A percentile compares a stretch with the other conserved stretches of the same genome.
phyloP scores from a whole-genome alignment of 2,797 vertebrate genomes.

The Heteromormyrus szaboi region DNA sequence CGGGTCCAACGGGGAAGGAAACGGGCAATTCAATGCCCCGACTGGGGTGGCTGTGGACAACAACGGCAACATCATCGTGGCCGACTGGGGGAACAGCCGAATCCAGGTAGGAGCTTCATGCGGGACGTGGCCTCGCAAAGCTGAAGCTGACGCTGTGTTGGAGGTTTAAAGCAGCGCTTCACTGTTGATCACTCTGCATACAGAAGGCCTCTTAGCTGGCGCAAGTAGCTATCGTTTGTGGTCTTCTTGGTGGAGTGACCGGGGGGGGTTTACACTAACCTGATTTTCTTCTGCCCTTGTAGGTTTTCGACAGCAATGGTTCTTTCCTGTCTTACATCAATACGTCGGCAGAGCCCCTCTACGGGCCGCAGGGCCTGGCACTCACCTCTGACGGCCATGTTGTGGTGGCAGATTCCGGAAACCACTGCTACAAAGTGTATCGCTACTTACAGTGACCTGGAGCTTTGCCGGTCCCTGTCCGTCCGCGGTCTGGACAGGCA shows the following conservation, averaged over 20 bases:
- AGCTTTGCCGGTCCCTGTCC: neutral
- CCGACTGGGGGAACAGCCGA: constrained; percentile 95
- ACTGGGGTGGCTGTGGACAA: constrained; percentile 91
- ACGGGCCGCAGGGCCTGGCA: constrained; percentile 91
- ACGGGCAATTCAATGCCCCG: constrained; percentile 95
- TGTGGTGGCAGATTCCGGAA: constrained; percentile 96
- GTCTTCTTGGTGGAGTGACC: neutral
- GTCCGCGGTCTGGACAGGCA: too few species aligned
- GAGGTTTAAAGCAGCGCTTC: neutral
- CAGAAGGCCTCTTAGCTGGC: neutral
- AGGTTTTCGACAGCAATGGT: constrained; percentile 95
- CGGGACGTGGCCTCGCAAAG: neutral
- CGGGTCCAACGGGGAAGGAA: constrained; percentile 95
- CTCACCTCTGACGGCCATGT: constrained; percentile 94
- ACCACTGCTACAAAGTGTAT: constrained; percentile 99
- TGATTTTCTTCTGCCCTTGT: neutral
- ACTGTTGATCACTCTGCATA: neutral
- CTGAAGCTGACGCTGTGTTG: neutral
- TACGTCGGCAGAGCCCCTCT: constrained; percentile 93
- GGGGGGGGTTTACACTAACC: neutral
- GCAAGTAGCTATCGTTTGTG: neutral
- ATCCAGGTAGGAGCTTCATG: constrained; percentile 75
- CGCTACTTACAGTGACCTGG: constrained; percentile 85
- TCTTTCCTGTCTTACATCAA: constrained; percentile 98
- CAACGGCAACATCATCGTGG: constrained; percentile 94